These are phyloP conservation scores for Malacoraja senta DNA, from an alignment of 2,797 vertebrate species.

Conservation along the genomic window DNA sequence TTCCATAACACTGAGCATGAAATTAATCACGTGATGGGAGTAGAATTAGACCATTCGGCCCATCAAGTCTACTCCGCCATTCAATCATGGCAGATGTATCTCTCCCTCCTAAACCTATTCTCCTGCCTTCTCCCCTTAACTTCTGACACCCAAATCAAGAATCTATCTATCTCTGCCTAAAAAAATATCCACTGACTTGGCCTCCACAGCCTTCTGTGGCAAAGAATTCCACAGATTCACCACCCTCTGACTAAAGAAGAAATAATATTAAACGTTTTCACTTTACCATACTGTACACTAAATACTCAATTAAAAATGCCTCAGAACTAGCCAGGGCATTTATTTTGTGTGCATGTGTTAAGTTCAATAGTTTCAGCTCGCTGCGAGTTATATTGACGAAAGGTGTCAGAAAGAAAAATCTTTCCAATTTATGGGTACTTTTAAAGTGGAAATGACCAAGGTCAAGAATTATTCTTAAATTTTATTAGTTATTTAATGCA, in stretches of 20 bases:
- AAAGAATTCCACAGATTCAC: no score
- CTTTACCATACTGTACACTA: not conserved
- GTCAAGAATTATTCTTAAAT: constrained; percentile 5
- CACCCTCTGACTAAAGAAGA: not conserved
- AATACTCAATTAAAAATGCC: not conserved
- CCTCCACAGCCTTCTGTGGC: no score
- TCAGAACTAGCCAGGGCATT: not conserved
- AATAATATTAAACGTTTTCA: not conserved
- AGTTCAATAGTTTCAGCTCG: not conserved
- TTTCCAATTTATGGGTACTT: not conserved
- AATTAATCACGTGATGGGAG: no score
- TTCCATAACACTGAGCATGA: not conserved
- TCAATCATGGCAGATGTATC: no score
- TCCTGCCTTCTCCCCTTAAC: no score
- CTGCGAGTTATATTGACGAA: not conserved
- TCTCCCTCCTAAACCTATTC: no score
- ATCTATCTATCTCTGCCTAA: no score
- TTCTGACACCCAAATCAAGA: no score
- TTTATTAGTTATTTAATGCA: not conserved
- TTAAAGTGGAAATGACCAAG: not conserved
- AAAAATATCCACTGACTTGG: no score
- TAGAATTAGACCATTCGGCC: no score
- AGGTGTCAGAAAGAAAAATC: not conserved
- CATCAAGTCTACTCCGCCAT: no score
- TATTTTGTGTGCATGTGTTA: not conserved